A percentile compares a stretch with the other conserved stretches of the same genome.
Conservation (phyloP, 53 echinoderm and acorn worm species). For the Actinopyga echinites region DNA sequence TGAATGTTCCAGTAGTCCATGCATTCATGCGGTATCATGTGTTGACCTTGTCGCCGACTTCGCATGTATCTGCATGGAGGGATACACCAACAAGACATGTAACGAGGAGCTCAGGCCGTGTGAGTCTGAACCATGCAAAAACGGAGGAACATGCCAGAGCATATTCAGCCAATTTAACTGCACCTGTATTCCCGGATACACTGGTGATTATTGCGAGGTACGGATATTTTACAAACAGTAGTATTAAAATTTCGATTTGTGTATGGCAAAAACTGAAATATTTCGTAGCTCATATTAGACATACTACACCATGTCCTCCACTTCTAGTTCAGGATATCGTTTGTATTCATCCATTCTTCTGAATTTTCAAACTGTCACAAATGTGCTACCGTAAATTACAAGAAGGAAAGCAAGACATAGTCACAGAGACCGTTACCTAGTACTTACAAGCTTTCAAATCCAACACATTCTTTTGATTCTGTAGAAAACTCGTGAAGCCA, state of each 20-base stretch:
- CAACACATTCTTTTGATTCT: background rate
- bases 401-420: too few relatives aligned
- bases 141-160: slow-evolving; percentile 51
- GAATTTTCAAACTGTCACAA: too few relatives aligned
- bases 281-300: too few relatives aligned
- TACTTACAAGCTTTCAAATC: too few relatives aligned
- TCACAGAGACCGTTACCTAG: too few relatives aligned
- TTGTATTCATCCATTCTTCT: too few relatives aligned
- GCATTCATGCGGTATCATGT: slow-evolving; percentile 37
- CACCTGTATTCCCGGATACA: background rate
- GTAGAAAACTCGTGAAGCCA: background rate
- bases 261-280: too few relatives aligned
- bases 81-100: slow-evolving; percentile 42
- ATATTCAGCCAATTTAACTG: background rate
- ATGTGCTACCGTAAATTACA: too few relatives aligned
- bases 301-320: too few relatives aligned
- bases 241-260: too few relatives aligned
- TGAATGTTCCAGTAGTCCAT: slow-evolving; percentile 28
- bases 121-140: slow-evolving; percentile 51
- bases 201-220: background rate
- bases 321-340: too few relatives aligned
- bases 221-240: too few relatives aligned
- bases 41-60: background rate
- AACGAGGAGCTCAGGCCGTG: slow-evolving; percentile 39
- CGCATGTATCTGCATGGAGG: slow-evolving; percentile 29